A percentile compares a stretch with the other conserved stretches of the same genome.
Conservation (phyloP, 2,888 invertebrate genomes). For the Eretmocerus hayati region DNA sequence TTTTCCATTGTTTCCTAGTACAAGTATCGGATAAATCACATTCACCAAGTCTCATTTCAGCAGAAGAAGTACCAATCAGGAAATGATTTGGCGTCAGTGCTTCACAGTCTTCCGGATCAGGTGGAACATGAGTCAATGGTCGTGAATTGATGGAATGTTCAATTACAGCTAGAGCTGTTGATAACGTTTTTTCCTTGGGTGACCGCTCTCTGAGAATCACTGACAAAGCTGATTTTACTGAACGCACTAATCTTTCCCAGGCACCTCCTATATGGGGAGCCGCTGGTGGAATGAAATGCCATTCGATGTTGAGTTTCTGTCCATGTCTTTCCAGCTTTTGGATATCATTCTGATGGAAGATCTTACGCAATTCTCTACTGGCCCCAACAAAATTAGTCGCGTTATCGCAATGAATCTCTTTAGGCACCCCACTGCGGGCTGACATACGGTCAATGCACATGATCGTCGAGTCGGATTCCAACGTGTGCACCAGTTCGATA, state of each 20-base stretch:
- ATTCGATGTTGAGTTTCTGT: too few relatives aligned
- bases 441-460: neutral
- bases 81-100: too few relatives aligned
- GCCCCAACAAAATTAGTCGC: neutral
- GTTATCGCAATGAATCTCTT: neutral
- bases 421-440: neutral
- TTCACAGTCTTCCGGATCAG: conserved; percentile 1
- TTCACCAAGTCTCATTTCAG: neutral
- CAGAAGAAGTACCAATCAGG: too few relatives aligned
- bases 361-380: too few relatives aligned
- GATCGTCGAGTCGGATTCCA: neutral
- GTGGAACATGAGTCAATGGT: conserved; percentile 5
- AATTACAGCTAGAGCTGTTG: conserved; percentile 6
- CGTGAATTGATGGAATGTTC: conserved; percentile 10
- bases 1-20: too few relatives aligned
- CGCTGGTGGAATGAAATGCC: too few relatives aligned
- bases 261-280: neutral
- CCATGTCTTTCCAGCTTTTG: neutral
- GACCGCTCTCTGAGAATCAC: too few relatives aligned
- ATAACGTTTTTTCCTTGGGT: too few relatives aligned
- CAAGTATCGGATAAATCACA: too few relatives aligned
- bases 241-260: neutral
- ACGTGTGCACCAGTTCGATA: too few relatives aligned
- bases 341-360: too few relatives aligned
- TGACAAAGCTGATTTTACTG: neutral